Base-by-base conservation (phyloP, 2,888 invertebrate genomes). In the Latrodectus elegans region DNA sequence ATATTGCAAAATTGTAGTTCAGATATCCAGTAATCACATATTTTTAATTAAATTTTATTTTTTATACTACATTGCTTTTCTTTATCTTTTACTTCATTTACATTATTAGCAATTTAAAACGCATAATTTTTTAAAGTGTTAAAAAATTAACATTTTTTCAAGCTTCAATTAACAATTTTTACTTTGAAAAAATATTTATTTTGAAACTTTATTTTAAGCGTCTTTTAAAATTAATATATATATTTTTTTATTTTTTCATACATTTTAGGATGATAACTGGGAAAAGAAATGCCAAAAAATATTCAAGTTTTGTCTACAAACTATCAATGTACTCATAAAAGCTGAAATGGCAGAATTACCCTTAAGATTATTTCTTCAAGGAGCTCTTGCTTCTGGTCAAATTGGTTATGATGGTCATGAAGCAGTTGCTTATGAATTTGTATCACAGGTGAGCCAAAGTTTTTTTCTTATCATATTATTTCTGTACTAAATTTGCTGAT, bases 271-370 rank as follows among this genome's bases (percentile, higher is more conserved):
- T 92, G 97, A 97, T 81, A 96, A 97, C 94, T 99, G 99, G 99
- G 97, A 98, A 92, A 98, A 97, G 92, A 99, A 99, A 92, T 97
- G 99, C 91, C 96, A 97, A 92, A 99, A 99, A 93, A 98, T 99
- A 90, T 97, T 99, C 93, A 97, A 99, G 93, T 99, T 99, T 92
- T 99, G 98, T 91, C 98, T 98, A 92, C 96, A 97, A 91, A 99
- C 98, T 0, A 97, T 99, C 91, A 96, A 95, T 49, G 96, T 97
- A 86, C 93, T 99, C 77, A 97, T 98, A 78, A 99, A 99, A 92
- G 93, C 97, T 71, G 99, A 99, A 92, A 93, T 97, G 77, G 96
- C 98, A 0, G 99, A 99, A 92, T 92, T 99, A 83, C 97, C 99
- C 0, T 93, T 99, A 67, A 94, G 99, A 89, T 93, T 99, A 79